Evolutionary conservation across 1,140 invertebrate species (phyloP), one percentile per base, ranked within the genome.

Genomic region (Leptopilina boulardi): DNA sequence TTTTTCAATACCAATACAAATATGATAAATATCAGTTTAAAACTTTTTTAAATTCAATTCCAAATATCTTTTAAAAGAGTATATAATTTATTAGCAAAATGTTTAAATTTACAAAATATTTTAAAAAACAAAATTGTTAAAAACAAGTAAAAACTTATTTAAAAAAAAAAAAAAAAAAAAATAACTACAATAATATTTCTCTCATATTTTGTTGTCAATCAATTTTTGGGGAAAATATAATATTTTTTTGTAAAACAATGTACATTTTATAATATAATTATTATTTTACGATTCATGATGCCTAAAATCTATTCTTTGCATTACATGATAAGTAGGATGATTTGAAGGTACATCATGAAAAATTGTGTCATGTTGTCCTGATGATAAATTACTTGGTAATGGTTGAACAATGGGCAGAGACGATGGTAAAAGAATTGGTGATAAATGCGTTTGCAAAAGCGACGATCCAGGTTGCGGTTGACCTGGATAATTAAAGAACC

Each of bases 401-500:
- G 87, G 82, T 74, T 90, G 89, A 41, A 88, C 80, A 26, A 89
- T 84, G 5, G 89, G 88, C n/a, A 91, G 76, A 56, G 88, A 79
- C 23, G 88, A 81, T 44, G 90, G 88, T 9, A 89, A 76, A n/a
- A 87, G 80, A 66, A 89, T 51, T 26, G 88, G 86, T 19, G 85
- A 82, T 75, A 90, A 82, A 77, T 89, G 89, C n/a, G 90, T 87
- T 15, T 89, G 88, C 10, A 87, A 75, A 26, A 90, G 71, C 18
- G 86, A 77, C 34, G 82, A 51, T 72, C 79, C 78, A 6, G 85
- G 76, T 76, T 89, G 86, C 13, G 88, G 82, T 83, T 91, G 90
- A 74, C 90, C 86, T 23, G 92, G 90, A 76, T 92, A 92, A 80
- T 93, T 93, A 59, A 93, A 93, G 81, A 93, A 93, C 92, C 92